phyloP scores from a whole-genome alignment of 2,888 invertebrate species.

The Drosophila demipolita region DNA sequence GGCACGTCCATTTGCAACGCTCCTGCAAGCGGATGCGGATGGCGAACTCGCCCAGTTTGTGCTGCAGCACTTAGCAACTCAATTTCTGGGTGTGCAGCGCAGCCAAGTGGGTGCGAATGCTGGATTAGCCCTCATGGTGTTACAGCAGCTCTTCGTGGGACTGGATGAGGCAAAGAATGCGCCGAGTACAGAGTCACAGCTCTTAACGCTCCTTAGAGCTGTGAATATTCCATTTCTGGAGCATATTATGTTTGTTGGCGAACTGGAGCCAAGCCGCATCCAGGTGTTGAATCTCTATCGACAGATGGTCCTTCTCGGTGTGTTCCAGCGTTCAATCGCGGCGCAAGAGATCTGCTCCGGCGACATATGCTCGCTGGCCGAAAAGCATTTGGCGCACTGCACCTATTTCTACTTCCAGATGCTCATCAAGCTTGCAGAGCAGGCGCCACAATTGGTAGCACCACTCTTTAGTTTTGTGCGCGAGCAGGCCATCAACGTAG shows the following conservation, averaged over 20 bases:
- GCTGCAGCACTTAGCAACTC: slow-evolving; percentile 78
- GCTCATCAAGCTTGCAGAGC: slow-evolving; percentile 78
- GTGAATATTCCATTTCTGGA: slow-evolving; percentile 80
- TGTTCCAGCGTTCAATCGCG: slow-evolving; percentile 60
- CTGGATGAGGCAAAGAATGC: slow-evolving; percentile 13
- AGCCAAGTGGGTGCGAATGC: slow-evolving; percentile 82
- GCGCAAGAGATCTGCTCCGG: slow-evolving; percentile 67
- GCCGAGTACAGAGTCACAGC: slow-evolving; percentile 41
- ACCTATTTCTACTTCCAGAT: slow-evolving; percentile 84
- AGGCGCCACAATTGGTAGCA: slow-evolving; percentile 72
- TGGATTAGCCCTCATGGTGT: slow-evolving; percentile 80
- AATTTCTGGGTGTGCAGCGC: slow-evolving; percentile 82
- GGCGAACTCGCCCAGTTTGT: slow-evolving; percentile 75
- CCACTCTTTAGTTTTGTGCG: slow-evolving; percentile 74
- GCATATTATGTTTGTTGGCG: slow-evolving; percentile 84
- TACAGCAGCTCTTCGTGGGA: slow-evolving; percentile 75
- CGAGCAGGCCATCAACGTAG: slow-evolving; percentile 80
- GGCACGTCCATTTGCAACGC: slow-evolving; percentile 81
- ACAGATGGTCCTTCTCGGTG: slow-evolving; percentile 55
- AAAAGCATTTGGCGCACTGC: slow-evolving; percentile 84
- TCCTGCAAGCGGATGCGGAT: slow-evolving; percentile 76
- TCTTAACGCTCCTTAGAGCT: slow-evolving; percentile 76
- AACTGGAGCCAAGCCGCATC: slow-evolving; percentile 81
- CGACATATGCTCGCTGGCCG: slow-evolving; percentile 78
- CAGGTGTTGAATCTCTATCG: slow-evolving; percentile 77